Conservation (phyloP, 2,113 vertebrate species). For the Ameiurus melas region DNA sequence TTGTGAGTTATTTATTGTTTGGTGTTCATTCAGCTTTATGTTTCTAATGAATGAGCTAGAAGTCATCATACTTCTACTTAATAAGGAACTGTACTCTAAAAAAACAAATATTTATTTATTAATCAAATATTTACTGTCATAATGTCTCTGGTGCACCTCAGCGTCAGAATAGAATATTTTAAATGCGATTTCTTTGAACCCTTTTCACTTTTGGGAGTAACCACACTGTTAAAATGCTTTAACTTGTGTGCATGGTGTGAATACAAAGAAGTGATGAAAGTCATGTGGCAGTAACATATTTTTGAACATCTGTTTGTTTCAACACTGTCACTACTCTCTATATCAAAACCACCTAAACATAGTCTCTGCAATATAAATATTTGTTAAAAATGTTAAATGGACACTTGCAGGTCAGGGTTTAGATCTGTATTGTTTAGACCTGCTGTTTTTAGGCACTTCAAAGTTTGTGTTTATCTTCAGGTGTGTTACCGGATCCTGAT, state of each 20-base stretch:
- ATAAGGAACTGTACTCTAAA: not conserved
- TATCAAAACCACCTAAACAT: not conserved
- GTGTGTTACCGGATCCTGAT: constrained; percentile 97
- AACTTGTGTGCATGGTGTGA: not conserved
- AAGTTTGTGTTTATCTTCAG: constrained; percentile 64
- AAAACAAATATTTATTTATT: no score
- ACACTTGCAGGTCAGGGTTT: no score
- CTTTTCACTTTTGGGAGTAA: not conserved
- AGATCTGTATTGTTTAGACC: not conserved
- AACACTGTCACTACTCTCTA: not conserved
- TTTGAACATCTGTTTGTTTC: not conserved
- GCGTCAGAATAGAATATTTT: not conserved
- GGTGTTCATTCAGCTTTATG: not conserved
- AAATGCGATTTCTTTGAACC: not conserved
- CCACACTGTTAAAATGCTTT: not conserved
- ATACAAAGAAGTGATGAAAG: not conserved
- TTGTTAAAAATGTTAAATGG: not conserved
- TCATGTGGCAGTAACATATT: not conserved
- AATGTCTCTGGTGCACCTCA: not conserved
- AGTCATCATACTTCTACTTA: not conserved
- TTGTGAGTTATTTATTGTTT: not conserved
- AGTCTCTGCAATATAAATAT: not conserved
- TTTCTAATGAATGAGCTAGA: not conserved
- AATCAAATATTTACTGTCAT: not conserved
- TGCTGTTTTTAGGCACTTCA: not conserved